Evolutionary conservation across 2,797 vertebrate species (phyloP).

Genomic region (Synaphobranchus kaupii): DNA sequence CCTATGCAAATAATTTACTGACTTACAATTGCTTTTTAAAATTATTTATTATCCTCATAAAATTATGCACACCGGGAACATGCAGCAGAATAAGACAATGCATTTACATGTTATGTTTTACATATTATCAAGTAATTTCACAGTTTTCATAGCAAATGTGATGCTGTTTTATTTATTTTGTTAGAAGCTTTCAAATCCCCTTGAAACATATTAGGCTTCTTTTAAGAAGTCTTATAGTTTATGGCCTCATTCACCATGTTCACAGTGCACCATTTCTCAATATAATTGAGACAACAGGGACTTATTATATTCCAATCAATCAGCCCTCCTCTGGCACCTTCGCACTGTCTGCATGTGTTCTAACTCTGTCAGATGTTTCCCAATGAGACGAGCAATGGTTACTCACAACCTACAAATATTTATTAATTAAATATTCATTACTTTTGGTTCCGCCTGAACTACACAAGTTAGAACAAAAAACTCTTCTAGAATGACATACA

Average conservation of each 20-base stretch:
- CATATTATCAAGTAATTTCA: neutral
- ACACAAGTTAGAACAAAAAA: neutral
- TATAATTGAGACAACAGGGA: slow-evolving; percentile 14
- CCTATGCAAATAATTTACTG: neutral
- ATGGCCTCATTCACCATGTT: neutral
- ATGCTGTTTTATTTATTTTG: neutral
- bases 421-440: slow-evolving; percentile 2
- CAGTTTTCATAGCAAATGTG: neutral
- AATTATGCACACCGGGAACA: neutral
- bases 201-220: neutral
- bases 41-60: neutral
- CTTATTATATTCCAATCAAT: slow-evolving; percentile 16
- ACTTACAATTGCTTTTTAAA: neutral
- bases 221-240: neutral
- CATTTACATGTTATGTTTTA: neutral
- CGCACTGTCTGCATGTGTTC: neutral
- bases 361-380: slow-evolving; percentile 6
- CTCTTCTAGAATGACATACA: neutral
- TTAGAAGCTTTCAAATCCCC: neutral
- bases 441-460: neutral
- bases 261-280: neutral
- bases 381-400: neutral
- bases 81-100: neutral
- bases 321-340: neutral
- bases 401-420: neutral